A percentile compares a stretch with the other conserved stretches of the same genome.
Conservation (phyloP, 2,113 vertebrate species). For the Cyphomyrus plagiostoma region DNA sequence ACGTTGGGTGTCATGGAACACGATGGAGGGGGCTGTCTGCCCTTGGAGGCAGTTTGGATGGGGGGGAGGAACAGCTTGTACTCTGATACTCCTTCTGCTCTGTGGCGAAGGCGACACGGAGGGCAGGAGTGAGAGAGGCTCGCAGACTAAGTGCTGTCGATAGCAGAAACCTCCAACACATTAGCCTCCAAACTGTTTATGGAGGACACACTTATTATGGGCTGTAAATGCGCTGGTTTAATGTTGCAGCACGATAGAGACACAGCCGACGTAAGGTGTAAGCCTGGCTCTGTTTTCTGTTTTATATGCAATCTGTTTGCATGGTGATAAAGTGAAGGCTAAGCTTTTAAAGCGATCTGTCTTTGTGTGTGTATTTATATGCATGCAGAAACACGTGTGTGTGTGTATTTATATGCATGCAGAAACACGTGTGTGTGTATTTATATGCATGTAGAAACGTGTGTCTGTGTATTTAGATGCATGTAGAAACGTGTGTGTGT, state of each 20-base stretch:
- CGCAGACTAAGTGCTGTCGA: slow-evolving; percentile 22
- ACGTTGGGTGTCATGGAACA: neutral
- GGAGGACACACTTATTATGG: neutral
- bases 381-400: neutral
- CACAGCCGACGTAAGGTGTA: neutral
- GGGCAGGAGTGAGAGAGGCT: neutral
- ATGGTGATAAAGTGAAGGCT: neutral
- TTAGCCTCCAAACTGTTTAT: slow-evolving; percentile 13
- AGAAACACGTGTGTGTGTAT: neutral
- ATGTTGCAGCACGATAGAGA: neutral
- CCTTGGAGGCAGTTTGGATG: neutral
- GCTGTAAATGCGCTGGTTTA: neutral
- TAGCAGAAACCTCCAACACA: slow-evolving; percentile 7
- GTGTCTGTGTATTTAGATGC: neutral
- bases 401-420: neutral
- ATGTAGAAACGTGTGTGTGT: too few species aligned
- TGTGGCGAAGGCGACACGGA: neutral
- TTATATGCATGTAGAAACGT: neutral
- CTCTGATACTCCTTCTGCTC: neutral
- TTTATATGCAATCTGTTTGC: neutral
- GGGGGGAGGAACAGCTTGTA: neutral
- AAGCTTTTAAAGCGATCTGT: neutral
- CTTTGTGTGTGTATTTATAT: neutral
- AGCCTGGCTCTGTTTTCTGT: neutral
- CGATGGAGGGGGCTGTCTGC: neutral